phyloP scores from a whole-genome alignment of 2,888 invertebrate species.

The Lingula anatina region DNA sequence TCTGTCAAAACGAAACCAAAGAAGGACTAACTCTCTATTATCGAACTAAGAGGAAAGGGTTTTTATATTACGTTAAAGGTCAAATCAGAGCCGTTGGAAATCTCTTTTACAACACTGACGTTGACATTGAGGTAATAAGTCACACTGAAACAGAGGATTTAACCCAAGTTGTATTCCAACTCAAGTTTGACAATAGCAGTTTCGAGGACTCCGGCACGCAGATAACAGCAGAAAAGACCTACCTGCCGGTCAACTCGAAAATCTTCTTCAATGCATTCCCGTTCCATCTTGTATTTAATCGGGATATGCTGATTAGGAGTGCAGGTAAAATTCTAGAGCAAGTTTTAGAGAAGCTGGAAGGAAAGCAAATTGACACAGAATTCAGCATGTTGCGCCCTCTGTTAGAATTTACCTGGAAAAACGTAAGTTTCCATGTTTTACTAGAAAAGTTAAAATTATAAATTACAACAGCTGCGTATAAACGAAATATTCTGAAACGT shows the following conservation, averaged over 20 bases:
- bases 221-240: slow-evolving; percentile 12
- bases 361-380: slow-evolving; percentile 85
- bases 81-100: slow-evolving; percentile 88
- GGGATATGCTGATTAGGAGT: slow-evolving; percentile 43
- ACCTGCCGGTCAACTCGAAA: no score
- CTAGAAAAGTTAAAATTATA: no score
- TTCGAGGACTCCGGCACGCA: slow-evolving; percentile 15
- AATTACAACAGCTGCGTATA: no score
- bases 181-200: slow-evolving; percentile 81
- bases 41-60: slow-evolving; percentile 81
- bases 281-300: slow-evolving; percentile 95
- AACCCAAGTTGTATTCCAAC: slow-evolving; percentile 87
- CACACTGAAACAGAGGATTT: slow-evolving; percentile 86
- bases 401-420: slow-evolving; percentile 89
- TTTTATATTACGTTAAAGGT: slow-evolving; percentile 95
- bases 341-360: slow-evolving; percentile 50
- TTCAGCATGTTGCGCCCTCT: slow-evolving; percentile 88
- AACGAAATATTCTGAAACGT: no score
- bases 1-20: slow-evolving; percentile 86
- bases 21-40: slow-evolving; percentile 84
- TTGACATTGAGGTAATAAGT: slow-evolving; percentile 81
- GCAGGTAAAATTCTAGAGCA: slow-evolving; percentile 45
- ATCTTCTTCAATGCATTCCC: slow-evolving; percentile 97
- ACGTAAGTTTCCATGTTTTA: no score
- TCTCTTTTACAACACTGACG: slow-evolving; percentile 90